These are phyloP conservation scores for Polyergus mexicanus DNA, from an alignment of 1,140 invertebrate genomes.

Conservation along the genomic window DNA sequence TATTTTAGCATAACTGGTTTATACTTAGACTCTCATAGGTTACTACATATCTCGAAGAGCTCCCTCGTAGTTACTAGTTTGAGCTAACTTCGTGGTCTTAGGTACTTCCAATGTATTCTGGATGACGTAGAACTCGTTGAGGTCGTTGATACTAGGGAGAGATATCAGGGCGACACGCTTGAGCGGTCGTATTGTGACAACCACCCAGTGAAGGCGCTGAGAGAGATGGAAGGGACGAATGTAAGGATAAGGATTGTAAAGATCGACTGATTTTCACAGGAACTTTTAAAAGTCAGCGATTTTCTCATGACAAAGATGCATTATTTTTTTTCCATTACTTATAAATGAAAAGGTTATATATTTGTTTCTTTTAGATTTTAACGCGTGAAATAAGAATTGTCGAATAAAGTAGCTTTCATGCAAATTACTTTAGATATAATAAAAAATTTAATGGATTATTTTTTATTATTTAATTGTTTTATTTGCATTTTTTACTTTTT, in stretches of 20 bases:
- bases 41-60: constrained; percentile 31
- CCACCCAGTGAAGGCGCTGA: constrained; percentile 26
- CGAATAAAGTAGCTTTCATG: not conserved
- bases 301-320: not conserved
- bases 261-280: constrained; percentile 67
- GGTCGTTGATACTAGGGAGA: constrained; percentile 64
- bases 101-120: constrained; percentile 50
- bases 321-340: not conserved
- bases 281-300: constrained; percentile 64
- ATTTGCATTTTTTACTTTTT: not conserved
- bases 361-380: constrained; percentile 6
- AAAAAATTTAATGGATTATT: not conserved
- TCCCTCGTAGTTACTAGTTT: constrained; percentile 20
- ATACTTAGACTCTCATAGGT: constrained; percentile 57
- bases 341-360: not conserved
- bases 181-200: constrained; percentile 71
- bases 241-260: constrained; percentile 64
- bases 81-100: constrained; percentile 15
- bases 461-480: not conserved
- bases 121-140: constrained; percentile 42
- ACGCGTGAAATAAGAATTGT: not conserved
- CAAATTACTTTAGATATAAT: not conserved
- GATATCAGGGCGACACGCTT: constrained; percentile 73
- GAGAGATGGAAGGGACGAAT: constrained; percentile 40
- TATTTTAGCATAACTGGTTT: constrained; percentile 64